Evolutionary conservation across 2,888 invertebrate genomes (phyloP).

Genomic region (Allolobophora icterica): DNA sequence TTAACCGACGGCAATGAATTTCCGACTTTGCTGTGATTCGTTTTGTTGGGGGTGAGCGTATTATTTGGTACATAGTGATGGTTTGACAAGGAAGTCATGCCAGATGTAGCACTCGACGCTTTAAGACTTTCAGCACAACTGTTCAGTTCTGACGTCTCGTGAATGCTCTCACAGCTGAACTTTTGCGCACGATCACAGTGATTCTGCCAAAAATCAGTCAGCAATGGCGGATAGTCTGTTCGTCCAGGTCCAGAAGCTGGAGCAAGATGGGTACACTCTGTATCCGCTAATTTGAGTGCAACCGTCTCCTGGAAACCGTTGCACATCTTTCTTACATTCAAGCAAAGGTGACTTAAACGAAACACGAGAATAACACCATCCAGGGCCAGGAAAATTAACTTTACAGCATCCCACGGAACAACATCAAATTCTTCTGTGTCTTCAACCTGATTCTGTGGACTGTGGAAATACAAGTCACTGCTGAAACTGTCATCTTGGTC

Average conservation of each 20-base stretch:
- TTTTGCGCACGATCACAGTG: background rate
- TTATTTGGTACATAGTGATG: background rate
- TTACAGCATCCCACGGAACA: background rate
- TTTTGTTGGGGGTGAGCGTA: background rate
- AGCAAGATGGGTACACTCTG: background rate
- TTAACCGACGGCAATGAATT: background rate
- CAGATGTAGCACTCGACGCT: background rate
- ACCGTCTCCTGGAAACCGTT: slow-evolving; percentile 8
- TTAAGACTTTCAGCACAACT: background rate
- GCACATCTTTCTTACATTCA: background rate
- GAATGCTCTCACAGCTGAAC: background rate
- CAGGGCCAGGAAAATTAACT: slow-evolving; percentile 13
- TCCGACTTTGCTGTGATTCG: background rate
- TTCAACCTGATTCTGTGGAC: background rate
- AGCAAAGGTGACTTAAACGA: slow-evolving; percentile 6
- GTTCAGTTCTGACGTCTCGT: background rate
- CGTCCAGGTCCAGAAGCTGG: background rate
- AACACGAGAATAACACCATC: background rate
- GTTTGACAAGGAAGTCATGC: background rate
- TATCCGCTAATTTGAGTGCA: background rate
- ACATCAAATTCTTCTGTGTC: background rate
- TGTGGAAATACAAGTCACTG: background rate
- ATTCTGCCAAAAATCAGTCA: background rate
- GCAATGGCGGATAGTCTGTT: background rate
- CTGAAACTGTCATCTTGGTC: background rate